A percentile compares a stretch with the other conserved stretches of the same genome.
phyloP scores from a whole-genome alignment of 2,797 vertebrate species.

The Sebastes minor region DNA sequence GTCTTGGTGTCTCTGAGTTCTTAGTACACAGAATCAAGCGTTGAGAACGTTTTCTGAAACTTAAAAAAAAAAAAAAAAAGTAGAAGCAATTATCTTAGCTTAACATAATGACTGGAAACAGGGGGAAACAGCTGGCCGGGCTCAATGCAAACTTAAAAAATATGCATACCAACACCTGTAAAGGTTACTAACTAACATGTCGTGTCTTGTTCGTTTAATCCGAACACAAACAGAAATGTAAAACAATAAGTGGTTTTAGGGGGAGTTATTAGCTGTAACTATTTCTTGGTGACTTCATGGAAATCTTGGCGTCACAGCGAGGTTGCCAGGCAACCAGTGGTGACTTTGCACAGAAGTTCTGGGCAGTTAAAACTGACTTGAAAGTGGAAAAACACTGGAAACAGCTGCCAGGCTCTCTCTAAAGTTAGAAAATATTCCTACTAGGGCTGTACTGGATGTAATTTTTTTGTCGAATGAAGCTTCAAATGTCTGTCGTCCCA shows the following conservation, averaged over 20 bases:
- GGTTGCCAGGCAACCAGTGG: not conserved
- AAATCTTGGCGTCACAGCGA: too few relatives aligned
- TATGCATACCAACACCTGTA: accelerated
- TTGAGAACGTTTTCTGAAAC: not conserved
- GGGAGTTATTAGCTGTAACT: not conserved
- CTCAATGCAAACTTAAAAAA: not conserved
- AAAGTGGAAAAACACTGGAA: not conserved
- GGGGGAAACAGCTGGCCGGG: not conserved
- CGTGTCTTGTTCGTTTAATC: accelerated
- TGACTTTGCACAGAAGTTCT: not conserved
- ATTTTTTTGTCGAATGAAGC: not conserved
- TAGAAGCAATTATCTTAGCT: not conserved
- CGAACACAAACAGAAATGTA: not conserved
- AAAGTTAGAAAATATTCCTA: not conserved
- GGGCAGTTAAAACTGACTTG: not conserved
- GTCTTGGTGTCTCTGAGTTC: not conserved
- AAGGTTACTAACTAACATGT: not conserved
- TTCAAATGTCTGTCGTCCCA: not conserved
- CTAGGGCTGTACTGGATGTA: not conserved
- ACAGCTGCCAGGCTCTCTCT: not conserved
- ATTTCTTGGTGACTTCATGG: not conserved
- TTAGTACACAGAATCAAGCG: not conserved
- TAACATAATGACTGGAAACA: not conserved
- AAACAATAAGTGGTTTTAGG: not conserved
- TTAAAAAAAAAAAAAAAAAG: not conserved